These are phyloP conservation scores for Calypte anna DNA, from an alignment of 2,113 vertebrate genomes.

Conservation along the genomic window DNA sequence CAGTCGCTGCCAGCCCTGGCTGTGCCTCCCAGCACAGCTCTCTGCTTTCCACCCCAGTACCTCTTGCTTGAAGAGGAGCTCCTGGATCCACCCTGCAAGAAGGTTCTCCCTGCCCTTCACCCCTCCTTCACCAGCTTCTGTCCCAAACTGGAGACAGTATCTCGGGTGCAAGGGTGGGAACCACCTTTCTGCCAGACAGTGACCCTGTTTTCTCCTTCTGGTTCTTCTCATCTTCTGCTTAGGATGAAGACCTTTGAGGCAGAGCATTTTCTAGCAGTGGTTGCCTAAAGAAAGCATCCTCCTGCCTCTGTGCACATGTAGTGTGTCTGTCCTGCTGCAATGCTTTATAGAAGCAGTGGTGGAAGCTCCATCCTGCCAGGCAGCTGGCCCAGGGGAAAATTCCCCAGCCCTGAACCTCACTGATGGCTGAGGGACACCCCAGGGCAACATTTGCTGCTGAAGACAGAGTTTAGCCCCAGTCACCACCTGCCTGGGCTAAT, in stretches of 20 bases:
- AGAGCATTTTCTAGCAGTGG: background rate
- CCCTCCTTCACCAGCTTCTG: background rate
- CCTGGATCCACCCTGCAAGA: background rate
- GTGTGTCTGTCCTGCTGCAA: background rate
- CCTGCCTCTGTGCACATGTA: background rate
- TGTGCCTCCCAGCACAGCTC: background rate
- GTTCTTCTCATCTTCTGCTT: background rate
- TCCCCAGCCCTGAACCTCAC: background rate
- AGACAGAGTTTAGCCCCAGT: background rate
- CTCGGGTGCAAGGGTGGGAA: fast-evolving
- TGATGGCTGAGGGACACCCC: background rate
- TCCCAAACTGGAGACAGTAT: background rate
- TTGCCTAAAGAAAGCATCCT: background rate
- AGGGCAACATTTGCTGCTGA: background rate
- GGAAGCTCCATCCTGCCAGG: background rate
- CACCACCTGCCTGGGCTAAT: background rate
- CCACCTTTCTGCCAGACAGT: background rate
- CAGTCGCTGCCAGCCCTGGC: background rate
- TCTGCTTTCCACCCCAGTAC: background rate
- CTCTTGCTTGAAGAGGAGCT: background rate
- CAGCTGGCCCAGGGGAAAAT: background rate
- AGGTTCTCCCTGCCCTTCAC: background rate
- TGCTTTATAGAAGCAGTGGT: background rate
- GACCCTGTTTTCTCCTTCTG: background rate
- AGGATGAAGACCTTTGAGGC: background rate